Evolutionary conservation across 2,113 vertebrate genomes (phyloP).

Genomic region (Prunella fulvescens): DNA sequence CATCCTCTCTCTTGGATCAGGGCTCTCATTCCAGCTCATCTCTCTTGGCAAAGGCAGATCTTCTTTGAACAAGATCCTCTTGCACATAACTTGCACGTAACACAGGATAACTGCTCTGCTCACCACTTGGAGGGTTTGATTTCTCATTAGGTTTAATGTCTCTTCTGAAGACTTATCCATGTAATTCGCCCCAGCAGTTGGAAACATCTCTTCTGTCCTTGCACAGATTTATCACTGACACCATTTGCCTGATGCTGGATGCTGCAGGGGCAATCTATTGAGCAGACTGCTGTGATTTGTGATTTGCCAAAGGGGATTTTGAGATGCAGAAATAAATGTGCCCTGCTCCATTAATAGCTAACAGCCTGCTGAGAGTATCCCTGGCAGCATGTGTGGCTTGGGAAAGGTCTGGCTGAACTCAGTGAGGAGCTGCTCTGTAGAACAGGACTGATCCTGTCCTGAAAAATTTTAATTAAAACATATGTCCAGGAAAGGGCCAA

Average conservation of each 20-base stretch:
- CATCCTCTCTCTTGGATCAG: background rate
- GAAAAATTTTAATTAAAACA: constrained; percentile 69
- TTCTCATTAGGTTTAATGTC: background rate
- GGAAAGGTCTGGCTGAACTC: background rate
- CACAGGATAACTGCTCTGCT: background rate
- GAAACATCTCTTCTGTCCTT: background rate
- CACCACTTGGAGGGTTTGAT: background rate
- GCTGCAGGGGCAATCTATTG: background rate
- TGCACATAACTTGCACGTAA: background rate
- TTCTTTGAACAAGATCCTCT: background rate
- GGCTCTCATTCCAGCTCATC: background rate
- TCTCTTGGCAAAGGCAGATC: background rate
- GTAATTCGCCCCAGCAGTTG: background rate
- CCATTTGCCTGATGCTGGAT: background rate
- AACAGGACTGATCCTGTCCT: background rate
- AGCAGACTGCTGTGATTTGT: constrained; percentile 14
- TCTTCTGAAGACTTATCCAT: background rate
- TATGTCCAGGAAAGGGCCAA: constrained; percentile 32
- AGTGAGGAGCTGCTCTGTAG: background rate
- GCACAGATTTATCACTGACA: constrained; percentile 19
- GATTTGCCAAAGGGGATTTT: constrained; percentile 11
- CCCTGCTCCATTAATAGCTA: constrained; percentile 25
- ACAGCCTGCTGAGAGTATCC: background rate
- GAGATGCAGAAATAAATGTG: constrained; percentile 15
- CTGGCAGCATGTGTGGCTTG: background rate